A percentile compares a stretch with the other conserved stretches of the same genome.
Conservation (phyloP, 2,888 invertebrate species). For the Drosophila siamana region DNA sequence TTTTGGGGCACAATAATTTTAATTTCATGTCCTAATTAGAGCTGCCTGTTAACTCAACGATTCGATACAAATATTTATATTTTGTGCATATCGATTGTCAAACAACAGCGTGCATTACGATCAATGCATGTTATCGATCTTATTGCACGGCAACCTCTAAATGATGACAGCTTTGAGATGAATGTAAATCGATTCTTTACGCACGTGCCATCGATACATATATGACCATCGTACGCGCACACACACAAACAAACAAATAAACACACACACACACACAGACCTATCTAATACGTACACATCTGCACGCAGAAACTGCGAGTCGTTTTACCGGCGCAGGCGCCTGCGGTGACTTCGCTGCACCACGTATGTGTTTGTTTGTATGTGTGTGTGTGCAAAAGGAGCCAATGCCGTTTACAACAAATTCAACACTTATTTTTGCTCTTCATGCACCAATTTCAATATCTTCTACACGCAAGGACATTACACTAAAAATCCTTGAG, state of each 20-base stretch:
- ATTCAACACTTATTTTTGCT: slow-evolving; percentile 31
- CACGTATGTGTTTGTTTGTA: background rate
- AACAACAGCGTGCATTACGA: background rate
- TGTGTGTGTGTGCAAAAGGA: slow-evolving; percentile 13
- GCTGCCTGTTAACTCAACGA: background rate
- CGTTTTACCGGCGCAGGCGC: slow-evolving; percentile 42
- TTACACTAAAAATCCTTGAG: slow-evolving; percentile 41
- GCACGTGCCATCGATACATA: slow-evolving; percentile 45
- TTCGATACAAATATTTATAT: background rate
- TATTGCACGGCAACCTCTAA: slow-evolving; percentile 16
- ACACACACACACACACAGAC: background rate
- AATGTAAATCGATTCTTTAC: slow-evolving; percentile 43
- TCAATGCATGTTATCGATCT: slow-evolving; percentile 30
- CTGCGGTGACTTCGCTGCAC: slow-evolving; percentile 29
- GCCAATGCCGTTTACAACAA: slow-evolving; percentile 46
- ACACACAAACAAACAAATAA: no score
- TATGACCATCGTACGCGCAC: background rate
- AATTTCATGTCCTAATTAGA: no score
- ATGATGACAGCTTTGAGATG: slow-evolving; percentile 7
- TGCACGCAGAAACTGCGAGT: slow-evolving; percentile 29
- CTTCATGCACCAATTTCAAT: slow-evolving; percentile 30
- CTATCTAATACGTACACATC: background rate
- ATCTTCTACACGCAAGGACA: slow-evolving; percentile 46
- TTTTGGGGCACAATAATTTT: slow-evolving; percentile 11
- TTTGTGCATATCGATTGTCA: background rate